Percentiles rank a stretch among this genome's conserved stretches.
phyloP scores from a whole-genome alignment of 1,140 invertebrate genomes.

The Heliconius himera region DNA sequence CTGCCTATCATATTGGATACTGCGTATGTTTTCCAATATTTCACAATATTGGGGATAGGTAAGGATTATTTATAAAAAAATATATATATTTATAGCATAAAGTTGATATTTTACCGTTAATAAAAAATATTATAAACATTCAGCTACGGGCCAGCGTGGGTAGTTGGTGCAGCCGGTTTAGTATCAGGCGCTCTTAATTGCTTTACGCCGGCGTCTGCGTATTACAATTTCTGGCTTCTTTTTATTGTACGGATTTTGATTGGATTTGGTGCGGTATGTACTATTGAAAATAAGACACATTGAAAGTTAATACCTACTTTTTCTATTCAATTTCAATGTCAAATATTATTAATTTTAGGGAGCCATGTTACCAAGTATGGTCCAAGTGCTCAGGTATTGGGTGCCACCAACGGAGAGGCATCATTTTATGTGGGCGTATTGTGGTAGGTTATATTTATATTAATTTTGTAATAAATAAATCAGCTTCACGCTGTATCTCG shows the following conservation, averaged over 20 bases:
- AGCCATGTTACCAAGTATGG: constrained; percentile 84
- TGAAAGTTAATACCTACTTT: background rate
- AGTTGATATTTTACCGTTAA: background rate
- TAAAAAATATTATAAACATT: background rate
- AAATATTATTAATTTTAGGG: constrained; percentile 69
- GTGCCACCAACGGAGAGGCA: constrained; percentile 83
- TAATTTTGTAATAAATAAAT: too few species aligned
- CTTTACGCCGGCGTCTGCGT: constrained; percentile 83
- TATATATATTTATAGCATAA: background rate
- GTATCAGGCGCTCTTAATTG: constrained; percentile 85
- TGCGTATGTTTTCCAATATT: constrained; percentile 75
- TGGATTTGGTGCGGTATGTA: constrained; percentile 84
- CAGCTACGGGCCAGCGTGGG: constrained; percentile 79
- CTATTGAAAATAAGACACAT: background rate
- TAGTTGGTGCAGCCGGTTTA: constrained; percentile 85
- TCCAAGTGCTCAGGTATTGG: constrained; percentile 85
- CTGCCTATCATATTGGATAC: constrained; percentile 72
- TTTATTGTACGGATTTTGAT: constrained; percentile 83
- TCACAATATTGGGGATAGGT: constrained; percentile 69
- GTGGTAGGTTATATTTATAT: constrained; percentile 69
- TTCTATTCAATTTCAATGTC: background rate
- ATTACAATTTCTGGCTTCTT: constrained; percentile 81
- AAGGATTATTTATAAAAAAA: constrained; percentile 19
- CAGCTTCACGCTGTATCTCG: too few species aligned
- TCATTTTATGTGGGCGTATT: constrained; percentile 76